A percentile compares a stretch with the other conserved stretches of the same genome.
These are phyloP conservation scores for Peromyscus attwateri DNA, from an alignment of 2,797 vertebrate species.

Conservation along the genomic window DNA sequence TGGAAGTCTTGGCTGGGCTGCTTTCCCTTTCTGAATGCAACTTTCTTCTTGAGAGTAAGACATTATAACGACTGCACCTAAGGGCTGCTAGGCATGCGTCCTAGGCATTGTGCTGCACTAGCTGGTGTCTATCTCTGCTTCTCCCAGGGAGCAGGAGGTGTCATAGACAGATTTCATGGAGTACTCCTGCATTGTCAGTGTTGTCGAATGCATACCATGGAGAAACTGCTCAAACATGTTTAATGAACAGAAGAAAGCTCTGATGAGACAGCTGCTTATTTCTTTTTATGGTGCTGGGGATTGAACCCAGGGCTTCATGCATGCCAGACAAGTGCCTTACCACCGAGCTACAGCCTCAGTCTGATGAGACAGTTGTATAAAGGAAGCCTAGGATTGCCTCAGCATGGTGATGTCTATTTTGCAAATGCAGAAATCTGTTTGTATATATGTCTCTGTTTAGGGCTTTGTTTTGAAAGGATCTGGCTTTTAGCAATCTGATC, in stretches of 20 bases:
- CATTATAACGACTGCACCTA: too few relatives aligned
- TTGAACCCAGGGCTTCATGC: neutral
- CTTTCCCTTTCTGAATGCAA: neutral
- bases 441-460: neutral
- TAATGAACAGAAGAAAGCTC: neutral
- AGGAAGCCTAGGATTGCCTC: neutral
- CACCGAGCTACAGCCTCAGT: neutral
- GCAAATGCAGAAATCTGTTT: neutral
- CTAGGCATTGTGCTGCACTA: neutral
- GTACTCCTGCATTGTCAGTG: too few relatives aligned
- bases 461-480: constrained; percentile 64
- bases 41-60: neutral
- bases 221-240: constrained; percentile 4
- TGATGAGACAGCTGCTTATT: neutral
- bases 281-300: neutral
- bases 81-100: rapidly evolving
- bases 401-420: neutral
- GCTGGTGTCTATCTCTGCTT: neutral
- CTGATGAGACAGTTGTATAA: neutral
- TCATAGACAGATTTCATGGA: neutral
- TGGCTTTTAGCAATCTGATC: constrained; percentile 44
- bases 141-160: neutral
- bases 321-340: neutral
- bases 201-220: neutral
- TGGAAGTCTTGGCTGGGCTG: neutral